Evolutionary conservation across 35 echinoderm and acorn worm species (phyloP), one percentile per base, ranked within the genome.

Genomic region (Ophioderma brevispina): DNA sequence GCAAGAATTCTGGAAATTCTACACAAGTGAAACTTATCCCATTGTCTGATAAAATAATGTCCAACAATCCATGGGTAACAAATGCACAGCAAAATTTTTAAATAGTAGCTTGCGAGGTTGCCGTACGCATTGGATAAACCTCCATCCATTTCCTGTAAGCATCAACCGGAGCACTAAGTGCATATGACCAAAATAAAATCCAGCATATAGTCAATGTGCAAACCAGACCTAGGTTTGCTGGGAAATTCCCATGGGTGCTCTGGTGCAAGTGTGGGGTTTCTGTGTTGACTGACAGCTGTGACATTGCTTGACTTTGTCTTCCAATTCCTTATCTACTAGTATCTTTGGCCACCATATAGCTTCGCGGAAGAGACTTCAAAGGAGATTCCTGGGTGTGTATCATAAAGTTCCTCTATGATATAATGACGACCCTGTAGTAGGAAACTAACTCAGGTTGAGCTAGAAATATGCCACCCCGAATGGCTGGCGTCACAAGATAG

Each of bases 181-280:
- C 55, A 87, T 87, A 18, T 28, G 42, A 14, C 41, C 76, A 25
- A 39, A 52, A 78, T 79, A 63, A 80, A 33, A 84, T 17, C 89
- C 80, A 21, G 83, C 91, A 81, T 56, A 92, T n/a, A n/a, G 42
- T 89, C 91, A 81, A 93, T 64, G 40, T 93, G 91, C 1, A 93
- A 39, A 25, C 91, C 32, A 28, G 35, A 78, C 92, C 86, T 89
- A 36, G 91, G 86, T 2, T 49, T 13, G 31, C 59, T 40, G 33
- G 86, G 91, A 38, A 70, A 93, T 76, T 35, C 91, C 78, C 79
- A 93, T 0, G 91, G 90, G 31, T 87, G 76, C 31, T 80, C 64
- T 13, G 90, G 83, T 49, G 84, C 90, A 41, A 39, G 34, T 10
- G 84, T 64, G 84, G 15, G 39, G 15, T 38, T 80, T 77, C 10